phyloP scores from a whole-genome alignment of 2,797 vertebrate species.

The Sebastes ruberrimus region DNA sequence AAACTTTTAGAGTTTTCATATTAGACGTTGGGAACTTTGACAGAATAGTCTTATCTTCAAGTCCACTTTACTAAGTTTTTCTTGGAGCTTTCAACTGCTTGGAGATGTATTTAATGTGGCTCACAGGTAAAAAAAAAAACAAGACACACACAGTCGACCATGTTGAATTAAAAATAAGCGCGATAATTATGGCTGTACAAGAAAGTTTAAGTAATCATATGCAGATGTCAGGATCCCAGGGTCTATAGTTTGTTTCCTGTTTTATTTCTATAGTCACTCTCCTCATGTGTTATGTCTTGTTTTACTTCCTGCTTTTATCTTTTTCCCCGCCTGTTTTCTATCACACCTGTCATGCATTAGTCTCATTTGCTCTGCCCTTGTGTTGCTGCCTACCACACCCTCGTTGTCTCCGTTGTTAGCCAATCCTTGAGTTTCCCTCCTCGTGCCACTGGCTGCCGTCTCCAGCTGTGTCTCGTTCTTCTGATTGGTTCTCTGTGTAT shows the following conservation, averaged over 20 bases:
- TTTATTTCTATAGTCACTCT: not conserved
- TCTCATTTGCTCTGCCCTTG: not conserved
- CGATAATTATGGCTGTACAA: not conserved
- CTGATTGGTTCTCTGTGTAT: not conserved
- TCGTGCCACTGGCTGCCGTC: rapidly evolving
- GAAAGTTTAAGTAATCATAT: not conserved
- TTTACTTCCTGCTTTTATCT: too few species aligned
- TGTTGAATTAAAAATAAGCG: not conserved
- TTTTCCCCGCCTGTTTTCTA: too few species aligned
- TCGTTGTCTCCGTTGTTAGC: not conserved
- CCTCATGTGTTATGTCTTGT: not conserved
- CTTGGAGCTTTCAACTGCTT: not conserved
- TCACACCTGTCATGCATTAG: not conserved
- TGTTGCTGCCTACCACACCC: not conserved
- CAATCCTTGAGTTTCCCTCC: not conserved
- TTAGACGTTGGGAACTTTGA: rapidly evolving
- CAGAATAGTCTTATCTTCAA: too few species aligned
- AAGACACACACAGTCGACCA: not conserved
- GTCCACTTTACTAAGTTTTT: not conserved
- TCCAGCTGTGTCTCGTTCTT: not conserved
- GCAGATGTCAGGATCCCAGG: not conserved
- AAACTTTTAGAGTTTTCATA: too few species aligned
- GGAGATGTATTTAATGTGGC: not conserved
- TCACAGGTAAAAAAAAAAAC: not conserved
- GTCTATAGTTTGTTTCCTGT: not conserved